Conservation (phyloP, 2,888 invertebrate species). For the Pandemis corylana region DNA sequence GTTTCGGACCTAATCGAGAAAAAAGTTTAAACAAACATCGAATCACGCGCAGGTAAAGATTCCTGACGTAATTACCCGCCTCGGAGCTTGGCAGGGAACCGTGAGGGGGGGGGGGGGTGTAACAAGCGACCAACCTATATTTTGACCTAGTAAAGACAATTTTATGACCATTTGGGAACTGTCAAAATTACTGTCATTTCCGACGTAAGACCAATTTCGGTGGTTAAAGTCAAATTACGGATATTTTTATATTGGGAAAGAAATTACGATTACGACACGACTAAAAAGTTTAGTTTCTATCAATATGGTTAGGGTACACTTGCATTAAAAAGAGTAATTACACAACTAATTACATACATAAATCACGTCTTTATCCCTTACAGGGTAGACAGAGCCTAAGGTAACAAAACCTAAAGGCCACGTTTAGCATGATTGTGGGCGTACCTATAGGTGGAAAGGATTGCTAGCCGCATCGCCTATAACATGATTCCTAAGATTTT, state of each 20-base stretch:
- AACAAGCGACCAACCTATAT: slow-evolving; percentile 64
- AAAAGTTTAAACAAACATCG: slow-evolving; percentile 69
- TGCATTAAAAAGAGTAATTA: too few relatives aligned
- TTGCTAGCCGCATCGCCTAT: too few relatives aligned
- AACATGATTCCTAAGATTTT: too few relatives aligned
- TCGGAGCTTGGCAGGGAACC: slow-evolving; percentile 50
- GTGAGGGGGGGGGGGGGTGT: slow-evolving; percentile 3
- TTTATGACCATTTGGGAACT: slow-evolving; percentile 55
- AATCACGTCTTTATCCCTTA: too few relatives aligned
- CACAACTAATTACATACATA: too few relatives aligned
- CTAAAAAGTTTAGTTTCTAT: background rate
- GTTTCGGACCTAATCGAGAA: slow-evolving; percentile 46
- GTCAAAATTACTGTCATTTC: slow-evolving; percentile 55
- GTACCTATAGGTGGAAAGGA: too few relatives aligned
- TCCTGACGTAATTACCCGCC: slow-evolving; percentile 66
- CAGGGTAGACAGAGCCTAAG: too few relatives aligned
- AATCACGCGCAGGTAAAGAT: slow-evolving; percentile 66
- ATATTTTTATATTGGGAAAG: slow-evolving; percentile 25
- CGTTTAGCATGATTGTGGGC: too few relatives aligned
- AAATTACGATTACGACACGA: background rate
- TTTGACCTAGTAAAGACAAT: slow-evolving; percentile 68
- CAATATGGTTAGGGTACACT: too few relatives aligned
- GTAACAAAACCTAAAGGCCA: too few relatives aligned
- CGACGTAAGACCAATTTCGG: slow-evolving; percentile 50
- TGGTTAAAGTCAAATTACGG: slow-evolving; percentile 44